These are phyloP conservation scores for Trididemnum nubilum DNA, from an alignment of 23 tunicate species.

Conservation along the genomic window DNA sequence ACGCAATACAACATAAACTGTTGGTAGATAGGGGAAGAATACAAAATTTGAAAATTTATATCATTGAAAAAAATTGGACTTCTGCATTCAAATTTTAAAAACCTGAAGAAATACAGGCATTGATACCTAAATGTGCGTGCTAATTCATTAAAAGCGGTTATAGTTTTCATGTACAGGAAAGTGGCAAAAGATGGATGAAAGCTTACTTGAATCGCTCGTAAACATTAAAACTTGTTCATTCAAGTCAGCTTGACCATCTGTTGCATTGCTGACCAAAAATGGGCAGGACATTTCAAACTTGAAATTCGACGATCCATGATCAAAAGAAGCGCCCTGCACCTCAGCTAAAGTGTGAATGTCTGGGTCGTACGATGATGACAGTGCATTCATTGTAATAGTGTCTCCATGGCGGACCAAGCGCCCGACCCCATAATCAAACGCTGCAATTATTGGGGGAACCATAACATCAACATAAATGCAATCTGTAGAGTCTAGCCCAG, in stretches of 20 bases:
- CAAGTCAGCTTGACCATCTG: background rate
- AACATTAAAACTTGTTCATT: constrained; percentile 17
- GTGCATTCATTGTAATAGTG: constrained; percentile 49
- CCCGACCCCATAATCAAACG: constrained; percentile 49
- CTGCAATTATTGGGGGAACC: constrained; percentile 69
- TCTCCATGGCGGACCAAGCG: constrained; percentile 62
- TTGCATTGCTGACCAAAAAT: background rate
- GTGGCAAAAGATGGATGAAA: too few relatives aligned
- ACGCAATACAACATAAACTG: too few relatives aligned
- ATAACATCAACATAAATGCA: constrained; percentile 54
- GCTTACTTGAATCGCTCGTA: too few relatives aligned
- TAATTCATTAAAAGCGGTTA: too few relatives aligned
- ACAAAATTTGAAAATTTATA: too few relatives aligned
- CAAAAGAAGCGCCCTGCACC: constrained; percentile 7
- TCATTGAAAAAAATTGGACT: too few relatives aligned
- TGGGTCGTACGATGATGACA: constrained; percentile 79
- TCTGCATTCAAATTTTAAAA: too few relatives aligned
- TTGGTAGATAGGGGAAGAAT: too few relatives aligned
- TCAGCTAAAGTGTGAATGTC: constrained; percentile 36
- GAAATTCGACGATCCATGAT: background rate
- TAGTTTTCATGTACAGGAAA: too few relatives aligned
- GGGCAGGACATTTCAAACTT: constrained; percentile 55
- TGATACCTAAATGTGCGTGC: too few relatives aligned
- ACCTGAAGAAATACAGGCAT: too few relatives aligned
- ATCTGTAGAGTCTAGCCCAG: constrained; percentile 62